phyloP scores from a whole-genome alignment of 2,113 vertebrate species.

The Craseonycteris thonglongyai region DNA sequence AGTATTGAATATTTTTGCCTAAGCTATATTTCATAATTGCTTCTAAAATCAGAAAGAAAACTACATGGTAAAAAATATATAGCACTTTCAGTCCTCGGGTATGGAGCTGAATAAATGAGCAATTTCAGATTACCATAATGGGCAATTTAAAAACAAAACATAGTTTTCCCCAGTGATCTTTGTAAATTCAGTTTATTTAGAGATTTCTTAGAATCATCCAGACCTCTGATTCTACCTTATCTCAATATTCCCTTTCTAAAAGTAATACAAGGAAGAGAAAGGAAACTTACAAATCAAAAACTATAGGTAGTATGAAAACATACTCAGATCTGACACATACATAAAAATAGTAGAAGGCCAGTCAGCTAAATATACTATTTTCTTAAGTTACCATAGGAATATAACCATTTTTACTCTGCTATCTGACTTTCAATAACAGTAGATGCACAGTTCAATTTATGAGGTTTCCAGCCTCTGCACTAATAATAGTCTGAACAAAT shows the following conservation, averaged over 20 bases:
- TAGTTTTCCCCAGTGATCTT: background rate
- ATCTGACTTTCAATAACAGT: constrained; percentile 5
- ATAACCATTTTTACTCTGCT: background rate
- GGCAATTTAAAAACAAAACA: constrained; percentile 38
- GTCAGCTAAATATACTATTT: background rate
- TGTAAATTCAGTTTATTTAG: constrained; percentile 37
- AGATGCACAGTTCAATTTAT: constrained; percentile 5
- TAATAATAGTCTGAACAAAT: constrained; percentile 53
- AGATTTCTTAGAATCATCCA: background rate
- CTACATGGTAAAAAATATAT: constrained; percentile 5
- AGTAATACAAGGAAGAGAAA: background rate
- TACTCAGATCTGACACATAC: background rate
- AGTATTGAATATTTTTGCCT: constrained; percentile 31
- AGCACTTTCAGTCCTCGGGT: constrained; percentile 2
- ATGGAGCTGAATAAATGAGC: constrained; percentile 4
- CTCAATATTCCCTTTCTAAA: background rate
- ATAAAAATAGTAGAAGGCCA: background rate
- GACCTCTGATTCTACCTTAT: background rate
- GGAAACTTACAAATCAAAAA: background rate
- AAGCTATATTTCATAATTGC: background rate
- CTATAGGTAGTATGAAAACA: background rate
- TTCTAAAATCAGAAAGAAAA: constrained; percentile 19
- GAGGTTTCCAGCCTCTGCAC: constrained; percentile 12
- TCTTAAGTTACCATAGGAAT: background rate
- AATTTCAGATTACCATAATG: constrained; percentile 25